Percentiles rank a stretch among this genome's conserved stretches.
These are phyloP conservation scores for Beris chalybata DNA, from an alignment of 2,888 invertebrate genomes.

Conservation along the genomic window DNA sequence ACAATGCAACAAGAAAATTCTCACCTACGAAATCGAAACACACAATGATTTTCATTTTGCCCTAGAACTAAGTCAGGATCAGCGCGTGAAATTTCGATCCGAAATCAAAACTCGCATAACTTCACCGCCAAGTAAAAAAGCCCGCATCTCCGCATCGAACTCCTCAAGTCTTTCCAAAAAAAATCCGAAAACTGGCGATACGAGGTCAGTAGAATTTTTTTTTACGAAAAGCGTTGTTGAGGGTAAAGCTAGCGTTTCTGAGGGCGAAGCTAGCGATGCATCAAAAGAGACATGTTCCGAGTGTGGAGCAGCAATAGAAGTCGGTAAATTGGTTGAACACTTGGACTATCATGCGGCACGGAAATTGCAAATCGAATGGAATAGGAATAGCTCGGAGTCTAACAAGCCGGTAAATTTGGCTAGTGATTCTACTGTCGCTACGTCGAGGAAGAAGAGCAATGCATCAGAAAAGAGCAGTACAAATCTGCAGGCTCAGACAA, in stretches of 20 bases:
- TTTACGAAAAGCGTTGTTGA: constrained; percentile 12
- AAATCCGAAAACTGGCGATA: neutral
- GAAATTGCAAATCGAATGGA: constrained; percentile 61
- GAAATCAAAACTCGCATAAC: constrained; percentile 45
- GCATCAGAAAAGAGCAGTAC: neutral
- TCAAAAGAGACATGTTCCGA: constrained; percentile 63
- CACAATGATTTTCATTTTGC: constrained; percentile 79
- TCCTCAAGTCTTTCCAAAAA: constrained; percentile 26
- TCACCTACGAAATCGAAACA: constrained; percentile 59
- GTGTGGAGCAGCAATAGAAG: constrained; percentile 66
- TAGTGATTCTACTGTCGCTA: too few species aligned
- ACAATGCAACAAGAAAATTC: constrained; percentile 66
- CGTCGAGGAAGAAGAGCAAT: neutral
- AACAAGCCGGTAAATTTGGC: neutral
- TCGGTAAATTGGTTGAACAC: constrained; percentile 71
- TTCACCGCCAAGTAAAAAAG: constrained; percentile 41
- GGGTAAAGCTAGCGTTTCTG: constrained; percentile 43
- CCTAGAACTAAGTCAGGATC: constrained; percentile 64
- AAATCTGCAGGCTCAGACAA: neutral
- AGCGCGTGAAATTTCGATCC: constrained; percentile 51
- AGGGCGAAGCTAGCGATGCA: neutral
- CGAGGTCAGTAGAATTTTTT: constrained; percentile 5
- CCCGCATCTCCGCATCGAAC: constrained; percentile 32
- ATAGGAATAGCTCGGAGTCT: constrained; percentile 38
- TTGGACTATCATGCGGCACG: constrained; percentile 84